Evolutionary conservation across 2,888 invertebrate genomes (phyloP), one percentile per base, ranked within the genome.

Genomic region (Melanotus villosus): DNA sequence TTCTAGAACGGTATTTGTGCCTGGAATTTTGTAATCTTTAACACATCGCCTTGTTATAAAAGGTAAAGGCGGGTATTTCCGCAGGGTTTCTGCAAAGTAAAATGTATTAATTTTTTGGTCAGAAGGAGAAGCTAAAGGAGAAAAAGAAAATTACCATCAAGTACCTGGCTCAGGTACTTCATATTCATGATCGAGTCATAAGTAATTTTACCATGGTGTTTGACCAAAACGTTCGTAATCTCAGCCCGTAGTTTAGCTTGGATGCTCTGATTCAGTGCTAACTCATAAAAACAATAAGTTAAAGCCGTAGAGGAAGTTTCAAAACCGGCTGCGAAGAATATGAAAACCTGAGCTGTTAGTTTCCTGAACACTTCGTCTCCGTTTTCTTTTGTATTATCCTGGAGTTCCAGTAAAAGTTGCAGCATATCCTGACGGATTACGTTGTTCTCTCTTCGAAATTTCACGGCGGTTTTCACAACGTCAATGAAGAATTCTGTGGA

Each of bases 381-480:
- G n/a, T n/a, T n/a, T 12, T 10, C 9, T 9, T 62, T 56, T 10
- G 21, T 36, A 30, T 66, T 86, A 19, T 41, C 41, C 7, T 18
- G 7, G 1, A 88, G 72, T 38, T 88, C 83, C 16, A 87, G 80
- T 54, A 89, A 79, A 1, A 88, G 75, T 67, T 89, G 87, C 68
- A 90, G 78, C 69, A 89, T 88, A 79, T 89, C 89, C 59, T 88
- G 87, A 10, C 87, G 79, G 0, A 75, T 77, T 0, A 88, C 71
- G 1, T 86, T 82, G 71, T 86, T 84, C 10, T 80, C 80, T 69
- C 85, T 85, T 7, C 88, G 79, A 60, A 85, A 83, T 0, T 84
- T 80, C 0, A 88, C 81, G 0, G 85, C 86, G 0, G 85, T 80
- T 0, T 79, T 82, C 0, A 88, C 85, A 0, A 85, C 78, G 0